Conservation (phyloP, 2,113 vertebrate species). For the Onychostruthus taczanowskii region DNA sequence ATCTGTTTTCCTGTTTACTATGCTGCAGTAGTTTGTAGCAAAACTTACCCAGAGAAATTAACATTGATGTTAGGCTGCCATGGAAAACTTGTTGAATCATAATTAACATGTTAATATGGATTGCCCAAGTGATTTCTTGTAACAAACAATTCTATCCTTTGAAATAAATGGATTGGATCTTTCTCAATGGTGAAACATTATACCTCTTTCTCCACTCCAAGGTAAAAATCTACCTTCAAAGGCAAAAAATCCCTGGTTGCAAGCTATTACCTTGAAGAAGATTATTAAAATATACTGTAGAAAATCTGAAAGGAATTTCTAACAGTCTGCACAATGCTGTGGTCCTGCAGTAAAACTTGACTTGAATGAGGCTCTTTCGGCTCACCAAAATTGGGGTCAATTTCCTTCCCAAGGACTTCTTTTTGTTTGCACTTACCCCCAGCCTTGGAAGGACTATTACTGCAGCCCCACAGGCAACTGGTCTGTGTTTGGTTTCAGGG, state of each 20-base stretch:
- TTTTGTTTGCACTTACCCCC: neutral
- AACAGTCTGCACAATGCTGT: rapidly evolving
- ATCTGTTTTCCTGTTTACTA: neutral
- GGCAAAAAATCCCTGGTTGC: neutral
- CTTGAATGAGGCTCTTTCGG: neutral
- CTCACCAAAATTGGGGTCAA: neutral
- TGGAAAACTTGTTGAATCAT: neutral
- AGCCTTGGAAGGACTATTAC: neutral
- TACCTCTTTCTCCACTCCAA: neutral
- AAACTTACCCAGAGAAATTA: neutral
- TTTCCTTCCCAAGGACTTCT: neutral
- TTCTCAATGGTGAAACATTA: neutral
- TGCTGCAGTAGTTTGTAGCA: neutral
- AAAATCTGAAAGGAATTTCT: neutral
- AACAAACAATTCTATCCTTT: neutral
- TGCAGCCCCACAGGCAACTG: neutral
- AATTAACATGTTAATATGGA: neutral
- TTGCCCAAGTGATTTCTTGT: rapidly evolving
- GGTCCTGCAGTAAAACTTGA: neutral
- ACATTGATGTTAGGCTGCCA: neutral
- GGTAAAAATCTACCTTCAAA: neutral
- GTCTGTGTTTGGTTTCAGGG: neutral
- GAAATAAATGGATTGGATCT: neutral
- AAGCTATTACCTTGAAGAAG: neutral
- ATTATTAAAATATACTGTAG: neutral